Evolutionary conservation across 2,888 invertebrate species (phyloP), one percentile per base, ranked within the genome.

Genomic region (Yponomeuta sedellus): DNA sequence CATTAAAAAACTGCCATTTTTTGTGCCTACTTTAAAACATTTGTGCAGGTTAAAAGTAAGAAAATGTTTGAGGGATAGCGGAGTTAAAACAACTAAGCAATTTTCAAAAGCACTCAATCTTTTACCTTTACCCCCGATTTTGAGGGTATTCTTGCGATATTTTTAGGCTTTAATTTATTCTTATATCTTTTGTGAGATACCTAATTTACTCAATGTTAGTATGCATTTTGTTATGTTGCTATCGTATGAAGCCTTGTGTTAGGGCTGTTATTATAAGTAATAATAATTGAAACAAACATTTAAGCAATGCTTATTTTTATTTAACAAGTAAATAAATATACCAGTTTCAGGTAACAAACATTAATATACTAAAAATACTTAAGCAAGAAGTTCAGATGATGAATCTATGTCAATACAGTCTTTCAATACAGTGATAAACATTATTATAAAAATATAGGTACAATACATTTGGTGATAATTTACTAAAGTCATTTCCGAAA

Each of bases 61-160:
- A 61, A 75, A 72, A 25, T 62, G 70, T 19, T 67, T 88, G 56
- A 79, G 81, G 68, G 67, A 71, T 34, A 73, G 69, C 2, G 70
- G 74, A 19, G 68, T 76, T 2, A 80, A 72, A 66, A 72, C 82
- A 10, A 84, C 84, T 5, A 72, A 75, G 69, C 69, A 79, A 58
- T 88, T 82, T 71, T 66, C 85, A n/a, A 68, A 75, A 66, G 69
- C 74, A 58, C 68, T 91, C 11, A 71, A 81, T 16, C 68, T 64
- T 56, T 72, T 90, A 57, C 80, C 79, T 57, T 64, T 89, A 71
- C 90, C 90, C 61, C 68, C 58, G 20, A 62, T 76, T 59, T 72
- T 88, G 40, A 80, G 77, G 74, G 71, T 77, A 5, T 91, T 86
- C 74, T 71, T 89, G 68, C 77, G 82, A 65, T 89, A 84, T 70